Evolutionary conservation across 2,888 invertebrate genomes (phyloP).

Genomic region (Melipona bicolor): DNA sequence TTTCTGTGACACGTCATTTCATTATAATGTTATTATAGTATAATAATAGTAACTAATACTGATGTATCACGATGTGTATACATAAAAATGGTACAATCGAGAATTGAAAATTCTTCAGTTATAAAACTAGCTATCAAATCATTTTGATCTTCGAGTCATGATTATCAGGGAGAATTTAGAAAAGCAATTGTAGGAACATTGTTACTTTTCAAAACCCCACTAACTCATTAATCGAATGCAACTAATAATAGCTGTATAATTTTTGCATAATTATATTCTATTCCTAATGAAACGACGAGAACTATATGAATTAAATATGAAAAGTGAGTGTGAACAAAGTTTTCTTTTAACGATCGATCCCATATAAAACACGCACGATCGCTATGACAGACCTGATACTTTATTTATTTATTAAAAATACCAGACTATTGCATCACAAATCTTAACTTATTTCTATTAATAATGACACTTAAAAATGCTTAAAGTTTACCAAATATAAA

Average conservation of each 20-base stretch:
- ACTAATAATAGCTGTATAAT: neutral
- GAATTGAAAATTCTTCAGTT: neutral
- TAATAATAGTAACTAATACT: neutral
- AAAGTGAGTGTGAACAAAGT: neutral
- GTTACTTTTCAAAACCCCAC: neutral
- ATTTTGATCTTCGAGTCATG: too few species aligned
- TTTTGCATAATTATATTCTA: neutral
- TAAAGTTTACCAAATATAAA: neutral
- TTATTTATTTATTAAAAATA: constrained; percentile 8
- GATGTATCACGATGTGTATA: neutral
- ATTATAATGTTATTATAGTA: neutral
- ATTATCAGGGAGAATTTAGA: neutral
- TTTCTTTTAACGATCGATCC: neutral
- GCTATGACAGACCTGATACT: too few species aligned
- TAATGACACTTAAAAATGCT: constrained; percentile 23
- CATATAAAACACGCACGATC: neutral
- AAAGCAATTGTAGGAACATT: neutral
- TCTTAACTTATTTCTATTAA: constrained; percentile 44
- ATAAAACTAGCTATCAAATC: neutral
- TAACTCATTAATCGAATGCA: neutral
- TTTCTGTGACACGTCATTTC: neutral
- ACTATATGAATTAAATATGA: neutral
- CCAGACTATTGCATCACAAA: constrained; percentile 37
- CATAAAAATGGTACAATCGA: neutral
- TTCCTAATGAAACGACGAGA: neutral